Conservation (phyloP, 1,140 invertebrate species). For the Phortica variegata region DNA sequence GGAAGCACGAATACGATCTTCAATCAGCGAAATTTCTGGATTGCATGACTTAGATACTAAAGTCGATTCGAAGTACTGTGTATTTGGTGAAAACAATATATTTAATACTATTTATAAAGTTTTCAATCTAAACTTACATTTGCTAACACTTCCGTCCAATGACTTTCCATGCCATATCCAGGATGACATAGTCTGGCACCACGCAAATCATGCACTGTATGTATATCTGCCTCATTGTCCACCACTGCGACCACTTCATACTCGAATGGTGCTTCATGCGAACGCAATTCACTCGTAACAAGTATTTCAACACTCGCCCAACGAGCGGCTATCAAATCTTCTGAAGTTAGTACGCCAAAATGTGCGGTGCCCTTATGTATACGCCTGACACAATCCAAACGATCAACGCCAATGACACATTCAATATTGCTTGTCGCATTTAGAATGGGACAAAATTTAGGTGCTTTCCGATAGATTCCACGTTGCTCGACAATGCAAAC, state of each 20-base stretch:
- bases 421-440: conserved; percentile 62
- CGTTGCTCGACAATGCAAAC: conserved; percentile 68
- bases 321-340: conserved; percentile 74
- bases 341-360: conserved; percentile 78
- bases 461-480: conserved; percentile 61
- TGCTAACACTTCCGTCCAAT: conserved; percentile 68
- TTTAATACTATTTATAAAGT: not conserved
- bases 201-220: conserved; percentile 63
- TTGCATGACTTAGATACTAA: conserved; percentile 69
- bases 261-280: conserved; percentile 60
- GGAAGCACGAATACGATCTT: conserved; percentile 70
- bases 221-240: conserved; percentile 59
- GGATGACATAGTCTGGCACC: conserved; percentile 75
- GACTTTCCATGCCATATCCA: conserved; percentile 65
- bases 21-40: conserved; percentile 64
- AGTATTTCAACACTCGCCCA: conserved; percentile 67
- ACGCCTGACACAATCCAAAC: conserved; percentile 73
- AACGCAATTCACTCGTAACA: conserved; percentile 69
- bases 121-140: conserved; percentile 60
- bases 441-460: conserved; percentile 64
- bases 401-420: conserved; percentile 69
- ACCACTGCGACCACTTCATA: conserved; percentile 72
- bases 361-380: conserved; percentile 75
- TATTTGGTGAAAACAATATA: too few relatives aligned
- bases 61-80: conserved; percentile 72